Base-by-base conservation (phyloP, 1,140 invertebrate species). In the Aphelenchoides besseyi region DNA sequence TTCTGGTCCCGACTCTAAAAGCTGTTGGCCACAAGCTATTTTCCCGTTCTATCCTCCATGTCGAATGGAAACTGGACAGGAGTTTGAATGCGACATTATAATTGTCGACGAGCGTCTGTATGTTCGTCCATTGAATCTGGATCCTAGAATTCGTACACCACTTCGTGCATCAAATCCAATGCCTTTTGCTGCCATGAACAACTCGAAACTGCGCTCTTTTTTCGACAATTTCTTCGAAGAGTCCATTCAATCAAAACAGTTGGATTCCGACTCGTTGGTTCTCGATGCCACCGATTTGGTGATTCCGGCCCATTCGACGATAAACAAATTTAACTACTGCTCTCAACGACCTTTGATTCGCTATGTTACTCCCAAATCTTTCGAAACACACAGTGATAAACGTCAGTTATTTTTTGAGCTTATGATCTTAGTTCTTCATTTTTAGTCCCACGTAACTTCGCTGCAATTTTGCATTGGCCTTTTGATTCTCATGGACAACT, bases 11-110 rank as follows among this genome's bases (percentile, higher is more conserved):
- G 55, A 18, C 5, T 12, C 5, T 8, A 33, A 59, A 5, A 59
- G 55, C 18, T 59, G 55, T 33, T 59, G 55, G 55, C 55, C 26
- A 59, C 55, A 59, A 18, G 18, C 55, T 33, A 28, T 59, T 23
- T 59, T 8, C 55, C 55, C 55, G 18, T 59, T 59, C 18, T 59
- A 59, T 33, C 55, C 55, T 28, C 55, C 55, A 33, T 8, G 5
- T 33, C 55, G 23, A 59, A 8, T 59, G 55, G 26, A 33, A 5
- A 28, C 18, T 23, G 55, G 55, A 28, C 18, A 5, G 5, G 55
- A 8, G 18, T 18, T 59, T n/a, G 55, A 8, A 5, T 28, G 55
- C 18, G 5, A 33, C 5, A 8, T 5, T 18, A 8, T 8, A 8
- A 23, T 59, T 5, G 18, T 8, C 5, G 55, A 59, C 18, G 55